Percentiles rank a stretch among this genome's conserved stretches.
Evolutionary conservation across 2,797 vertebrate genomes (phyloP).

Genomic region (Pseudocheirus occidentalis): DNA sequence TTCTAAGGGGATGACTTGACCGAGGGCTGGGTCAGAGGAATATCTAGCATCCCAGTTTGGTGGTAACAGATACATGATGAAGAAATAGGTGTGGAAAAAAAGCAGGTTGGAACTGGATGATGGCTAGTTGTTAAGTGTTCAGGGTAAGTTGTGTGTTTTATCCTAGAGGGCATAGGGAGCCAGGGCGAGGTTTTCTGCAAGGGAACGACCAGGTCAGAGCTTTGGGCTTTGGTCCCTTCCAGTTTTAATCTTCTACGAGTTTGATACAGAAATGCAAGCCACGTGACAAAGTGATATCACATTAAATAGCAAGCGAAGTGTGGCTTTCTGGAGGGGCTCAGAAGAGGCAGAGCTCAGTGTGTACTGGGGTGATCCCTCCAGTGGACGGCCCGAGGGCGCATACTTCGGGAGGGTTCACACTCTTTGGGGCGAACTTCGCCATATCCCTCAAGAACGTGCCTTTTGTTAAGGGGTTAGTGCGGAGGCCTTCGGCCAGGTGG

Average conservation of each 20-base stretch:
- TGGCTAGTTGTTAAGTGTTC: not conserved
- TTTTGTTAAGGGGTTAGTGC: not conserved
- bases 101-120: not conserved
- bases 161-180: not conserved
- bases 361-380: not conserved
- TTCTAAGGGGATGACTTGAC: not conserved
- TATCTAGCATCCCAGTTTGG: not conserved
- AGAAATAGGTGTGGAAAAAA: not conserved
- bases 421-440: not conserved
- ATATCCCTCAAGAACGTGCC: not conserved
- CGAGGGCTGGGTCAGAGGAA: not conserved
- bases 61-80: not conserved
- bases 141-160: not conserved
- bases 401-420: not conserved
- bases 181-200: not conserved
- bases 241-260: not conserved
- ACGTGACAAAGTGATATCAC: not conserved
- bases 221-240: not conserved
- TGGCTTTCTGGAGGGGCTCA: not conserved
- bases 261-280: not conserved
- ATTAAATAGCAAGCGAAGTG: not conserved
- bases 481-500: not conserved
- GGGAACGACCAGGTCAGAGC: not conserved
- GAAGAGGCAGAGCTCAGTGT: not conserved
- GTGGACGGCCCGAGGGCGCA: not conserved